Evolutionary conservation across 2,888 invertebrate species (phyloP), one percentile per base, ranked within the genome.

Genomic region (Chouioia cunea): DNA sequence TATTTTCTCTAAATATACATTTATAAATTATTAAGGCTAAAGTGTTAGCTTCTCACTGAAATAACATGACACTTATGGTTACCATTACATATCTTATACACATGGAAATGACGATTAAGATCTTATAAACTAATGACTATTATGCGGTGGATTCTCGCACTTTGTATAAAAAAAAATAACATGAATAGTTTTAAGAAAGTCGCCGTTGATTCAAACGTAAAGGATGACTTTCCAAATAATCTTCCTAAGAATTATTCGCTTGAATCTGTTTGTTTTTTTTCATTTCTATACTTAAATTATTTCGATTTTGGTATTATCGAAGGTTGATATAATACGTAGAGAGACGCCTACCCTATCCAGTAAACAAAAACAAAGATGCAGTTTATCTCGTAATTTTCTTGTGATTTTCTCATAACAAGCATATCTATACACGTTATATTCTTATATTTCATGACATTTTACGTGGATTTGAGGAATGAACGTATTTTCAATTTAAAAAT

Each of bases 101-200:
- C 63, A 63, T 66, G 63, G 65, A 71, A 71, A 71, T 71, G 66
- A 71, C 58, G 53, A 53, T 63, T 59, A 68, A 59, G 54, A 44
- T 12, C 73, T 73, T 73, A 73, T 46, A 20, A 46, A 22, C 73
- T 73, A 73, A 15, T 73, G 73, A 73, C 73, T 73, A 63, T 69
- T 65, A 67, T 66, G 67, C 71, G 59, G 67, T 67, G 44, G 64
- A 63, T 67, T 54, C 54, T 67, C 67, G 67, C 71, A 52, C 52
- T 23, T 56, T 62, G 22, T 57, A 63, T 65, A 65, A 65, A 71
- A 71, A 71, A 36, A 71, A 71, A 71, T 71, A 71, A 71, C 62
- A 63, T 47, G 57, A 71, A 65, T 66, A 66, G 66, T 71, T 52
- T 65, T 57, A 71, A 65, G 62, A 66, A 66, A 62, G 16, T 65